Evolutionary conservation across 1,140 invertebrate species (phyloP).

Genomic region (Reticulitermes speratus): DNA sequence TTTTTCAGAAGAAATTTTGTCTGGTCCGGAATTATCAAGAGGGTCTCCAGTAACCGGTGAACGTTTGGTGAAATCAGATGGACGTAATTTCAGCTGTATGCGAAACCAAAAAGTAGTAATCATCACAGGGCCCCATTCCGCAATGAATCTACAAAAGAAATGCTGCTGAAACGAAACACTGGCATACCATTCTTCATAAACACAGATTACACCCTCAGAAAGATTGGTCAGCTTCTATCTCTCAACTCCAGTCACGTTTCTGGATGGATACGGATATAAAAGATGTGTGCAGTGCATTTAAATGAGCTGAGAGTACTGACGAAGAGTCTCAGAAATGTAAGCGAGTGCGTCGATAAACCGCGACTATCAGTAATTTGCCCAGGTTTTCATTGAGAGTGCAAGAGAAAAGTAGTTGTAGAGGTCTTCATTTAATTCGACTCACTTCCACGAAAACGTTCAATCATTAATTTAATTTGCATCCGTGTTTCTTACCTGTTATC

Average conservation of each 20-base stretch:
- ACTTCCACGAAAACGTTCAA: not conserved
- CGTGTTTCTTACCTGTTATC: not conserved
- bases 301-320: not conserved
- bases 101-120: not conserved
- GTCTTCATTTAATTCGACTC: not conserved
- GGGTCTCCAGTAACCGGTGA: not conserved
- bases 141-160: not conserved
- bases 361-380: not conserved
- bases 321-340: not conserved
- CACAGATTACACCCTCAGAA: not conserved
- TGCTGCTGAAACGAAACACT: not conserved
- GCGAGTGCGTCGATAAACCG: not conserved
- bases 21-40: no score
- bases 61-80: not conserved
- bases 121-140: not conserved
- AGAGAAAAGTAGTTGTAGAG: not conserved
- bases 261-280: not conserved
- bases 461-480: not conserved
- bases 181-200: not conserved
- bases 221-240: not conserved
- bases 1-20: no score
- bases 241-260: constrained; percentile 2
- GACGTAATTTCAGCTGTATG: not conserved
- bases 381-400: not conserved
- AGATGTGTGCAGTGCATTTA: not conserved